Evolutionary conservation across 2,797 vertebrate genomes (phyloP), one percentile per base, ranked within the genome.

Genomic region (Etheostoma nigrum): DNA sequence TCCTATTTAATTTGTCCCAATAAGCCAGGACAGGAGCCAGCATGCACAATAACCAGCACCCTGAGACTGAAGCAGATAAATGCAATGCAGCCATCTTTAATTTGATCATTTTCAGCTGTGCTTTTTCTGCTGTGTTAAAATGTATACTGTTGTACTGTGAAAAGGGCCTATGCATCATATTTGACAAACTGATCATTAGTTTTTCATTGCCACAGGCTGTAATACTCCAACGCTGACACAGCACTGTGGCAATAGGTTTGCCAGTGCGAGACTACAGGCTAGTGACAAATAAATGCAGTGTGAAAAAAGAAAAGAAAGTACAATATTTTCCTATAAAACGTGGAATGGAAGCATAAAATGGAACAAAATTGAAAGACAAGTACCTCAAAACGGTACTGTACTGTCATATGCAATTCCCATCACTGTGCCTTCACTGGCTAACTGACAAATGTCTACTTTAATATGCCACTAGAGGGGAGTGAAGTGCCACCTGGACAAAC

Each of bases 391-490:
- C 4, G 25, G 0, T 49, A 19, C 4, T n/a, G 18, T 11, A 6
- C 45, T 8, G 15, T 15, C 1, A 60, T 6, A 30, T 30, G 14
- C 40, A 42, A 23, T 51, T 62, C 27, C 1, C 10, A 47, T 1
- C 16, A 18, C 4, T 54, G 14, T 53, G 15, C 58, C 9, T 54
- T 42, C 16, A 18, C 4, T 42, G 23, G 1, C 4, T 2, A 19
- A 9, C 16, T 40, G 42, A 58, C n/a, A 53, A 19, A 7, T 62
- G 12, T 65, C 25, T 67, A 13, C 48, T 42, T 68, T 18, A 23
- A 54, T 48, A 0, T 4, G 0, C 84, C 88, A 88, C 86, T 79
- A 81, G 79, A 73, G 79, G 78, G 79, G 45, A 74, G 66, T 60
- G 49, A 79, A 66, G 61, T 44, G 58, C 14, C 6, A 11, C 25